These are phyloP conservation scores for Aptenodytes forsteri DNA, from an alignment of 2,113 vertebrate genomes.

Conservation along the genomic window DNA sequence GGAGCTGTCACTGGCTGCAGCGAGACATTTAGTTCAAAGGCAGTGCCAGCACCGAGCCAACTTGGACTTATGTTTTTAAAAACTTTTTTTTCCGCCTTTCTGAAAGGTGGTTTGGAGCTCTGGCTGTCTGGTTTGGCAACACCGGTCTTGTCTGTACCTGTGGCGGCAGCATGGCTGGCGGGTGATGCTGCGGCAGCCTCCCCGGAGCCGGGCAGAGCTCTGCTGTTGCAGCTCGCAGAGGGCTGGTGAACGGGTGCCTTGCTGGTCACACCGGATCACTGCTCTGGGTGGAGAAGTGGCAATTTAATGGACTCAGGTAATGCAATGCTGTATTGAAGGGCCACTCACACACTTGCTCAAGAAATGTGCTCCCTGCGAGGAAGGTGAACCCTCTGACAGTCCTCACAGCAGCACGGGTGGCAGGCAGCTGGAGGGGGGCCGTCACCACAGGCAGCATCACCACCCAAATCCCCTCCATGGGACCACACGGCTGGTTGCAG, in stretches of 20 bases:
- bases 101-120: neutral
- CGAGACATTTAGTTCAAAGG: neutral
- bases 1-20: neutral
- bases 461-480: no score
- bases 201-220: neutral
- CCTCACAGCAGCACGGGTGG: neutral
- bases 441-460: neutral
- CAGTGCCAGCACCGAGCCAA: neutral
- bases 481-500: no score
- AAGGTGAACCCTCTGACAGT: neutral
- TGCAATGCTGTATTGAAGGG: neutral
- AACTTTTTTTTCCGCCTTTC: neutral
- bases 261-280: neutral
- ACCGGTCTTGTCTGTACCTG: accelerated
- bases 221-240: neutral
- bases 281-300: neutral
- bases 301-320: accelerated
- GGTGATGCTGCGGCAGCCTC: neutral
- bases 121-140: neutral
- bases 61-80: neutral
- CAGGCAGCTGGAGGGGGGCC: neutral
- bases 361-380: neutral
- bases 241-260: neutral
- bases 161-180: neutral
- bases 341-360: accelerated